Conservation (phyloP, 2,888 invertebrate genomes). For the Hydrotaea diabolus region DNA sequence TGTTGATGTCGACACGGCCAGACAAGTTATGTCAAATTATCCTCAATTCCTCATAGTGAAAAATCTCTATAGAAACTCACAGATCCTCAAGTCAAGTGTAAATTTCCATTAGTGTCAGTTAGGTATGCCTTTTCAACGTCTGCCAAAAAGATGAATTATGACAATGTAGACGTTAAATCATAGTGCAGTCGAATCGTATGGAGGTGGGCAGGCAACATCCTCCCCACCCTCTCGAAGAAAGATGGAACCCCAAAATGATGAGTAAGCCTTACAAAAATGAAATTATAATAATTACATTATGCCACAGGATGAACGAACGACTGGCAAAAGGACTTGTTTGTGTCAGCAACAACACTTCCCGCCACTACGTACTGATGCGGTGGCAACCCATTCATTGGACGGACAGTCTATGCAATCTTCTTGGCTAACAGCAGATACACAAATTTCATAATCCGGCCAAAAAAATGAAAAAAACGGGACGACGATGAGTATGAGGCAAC, state of each 20-base stretch:
- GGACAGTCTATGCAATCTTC: neutral
- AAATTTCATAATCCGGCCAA: constrained; percentile 17
- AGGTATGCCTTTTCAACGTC: neutral
- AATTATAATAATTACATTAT: constrained; percentile 63
- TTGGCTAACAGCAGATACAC: neutral
- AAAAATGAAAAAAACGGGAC: neutral
- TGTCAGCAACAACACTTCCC: constrained; percentile 21
- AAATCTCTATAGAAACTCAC: constrained; percentile 13
- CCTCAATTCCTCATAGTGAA: constrained; percentile 25
- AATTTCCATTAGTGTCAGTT: constrained; percentile 57
- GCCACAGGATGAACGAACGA: constrained; percentile 30
- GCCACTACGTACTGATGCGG: neutral
- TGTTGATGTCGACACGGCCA: neutral
- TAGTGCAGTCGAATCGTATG: neutral
- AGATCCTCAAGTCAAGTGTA: constrained; percentile 54
- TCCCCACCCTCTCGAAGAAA: neutral
- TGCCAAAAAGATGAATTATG: constrained; percentile 4
- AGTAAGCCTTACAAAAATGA: constrained; percentile 48
- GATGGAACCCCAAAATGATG: neutral
- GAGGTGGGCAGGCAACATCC: neutral
- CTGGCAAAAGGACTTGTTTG: constrained; percentile 15
- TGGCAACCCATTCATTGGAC: neutral
- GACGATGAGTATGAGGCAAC: constrained; percentile 38
- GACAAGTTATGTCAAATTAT: constrained; percentile 35
- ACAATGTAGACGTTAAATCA: constrained; percentile 7